These are phyloP conservation scores for Pollenia angustigena DNA, from an alignment of 2,888 invertebrate species.

Conservation along the genomic window DNA sequence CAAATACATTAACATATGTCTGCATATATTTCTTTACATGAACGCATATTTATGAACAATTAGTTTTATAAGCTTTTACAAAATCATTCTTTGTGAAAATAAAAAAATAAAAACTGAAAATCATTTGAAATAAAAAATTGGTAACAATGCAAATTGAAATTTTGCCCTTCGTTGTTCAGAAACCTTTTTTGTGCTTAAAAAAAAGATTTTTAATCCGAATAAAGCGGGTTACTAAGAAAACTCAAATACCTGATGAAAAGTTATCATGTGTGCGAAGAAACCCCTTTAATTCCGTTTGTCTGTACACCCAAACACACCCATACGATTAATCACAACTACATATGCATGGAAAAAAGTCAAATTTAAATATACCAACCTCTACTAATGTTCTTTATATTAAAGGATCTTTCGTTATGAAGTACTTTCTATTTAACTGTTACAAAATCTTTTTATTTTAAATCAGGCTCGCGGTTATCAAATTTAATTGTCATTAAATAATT, in stretches of 20 bases:
- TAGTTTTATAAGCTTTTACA: slow-evolving; percentile 50
- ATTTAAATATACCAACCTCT: slow-evolving; percentile 7
- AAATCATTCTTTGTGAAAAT: not conserved
- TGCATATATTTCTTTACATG: too few species aligned
- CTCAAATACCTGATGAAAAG: slow-evolving; percentile 54
- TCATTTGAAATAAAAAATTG: slow-evolving; percentile 26
- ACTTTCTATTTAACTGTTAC: too few species aligned
- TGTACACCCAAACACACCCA: slow-evolving; percentile 66
- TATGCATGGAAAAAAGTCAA: slow-evolving; percentile 13
- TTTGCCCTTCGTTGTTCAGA: slow-evolving; percentile 12
- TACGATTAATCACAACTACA: slow-evolving; percentile 57
- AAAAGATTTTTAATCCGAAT: slow-evolving; percentile 18
- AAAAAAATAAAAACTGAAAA: slow-evolving; percentile 3
- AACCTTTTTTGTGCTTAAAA: not conserved
- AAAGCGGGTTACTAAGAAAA: slow-evolving; percentile 16
- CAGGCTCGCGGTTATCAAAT: too few species aligned
- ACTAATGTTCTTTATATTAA: not conserved
- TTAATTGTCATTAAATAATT: too few species aligned
- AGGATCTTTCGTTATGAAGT: too few species aligned
- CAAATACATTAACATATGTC: too few species aligned
- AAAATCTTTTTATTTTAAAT: too few species aligned
- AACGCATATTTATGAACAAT: slow-evolving; percentile 62
- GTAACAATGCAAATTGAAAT: slow-evolving; percentile 45
- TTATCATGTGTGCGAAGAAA: slow-evolving; percentile 29
- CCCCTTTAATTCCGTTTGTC: slow-evolving; percentile 7